Base-by-base conservation (phyloP, 2,113 vertebrate species). In the Sinosuthora webbiana region DNA sequence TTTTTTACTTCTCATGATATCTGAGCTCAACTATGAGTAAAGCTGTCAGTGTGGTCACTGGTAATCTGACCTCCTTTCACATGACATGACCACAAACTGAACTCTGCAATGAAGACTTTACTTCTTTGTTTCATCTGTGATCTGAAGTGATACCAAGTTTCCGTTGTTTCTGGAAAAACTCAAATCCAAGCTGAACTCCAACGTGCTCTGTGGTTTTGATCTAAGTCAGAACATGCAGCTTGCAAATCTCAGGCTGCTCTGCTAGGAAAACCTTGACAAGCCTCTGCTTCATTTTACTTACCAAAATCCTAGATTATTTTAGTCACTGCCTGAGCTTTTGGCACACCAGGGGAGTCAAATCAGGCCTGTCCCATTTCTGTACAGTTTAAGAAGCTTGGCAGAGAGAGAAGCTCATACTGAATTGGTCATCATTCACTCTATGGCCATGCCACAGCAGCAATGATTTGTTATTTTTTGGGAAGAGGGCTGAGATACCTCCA, bases 81-180 rank as follows among this genome's bases (percentile, higher is more conserved):
- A 39, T 94, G 96, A 95, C 18, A 2, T 92, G 96, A 95, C 95
- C 98, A 95, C 91, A 95, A 56, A 31, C 93, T 97, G 95, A 98
- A 96, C 95, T 59, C 87, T 42, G 77, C 79, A 71, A 39, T 55
- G 84, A 90, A 95, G 95, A 86, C 42, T 90, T 97, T 83, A 77
- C 89, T 90, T 83, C 83, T 96, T 65, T 77, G 41, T 87, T 96
- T 87, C 71, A 81, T 94, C 85, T 74, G 96, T 91, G 74, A 96
- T 97, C 88, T 95, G 88, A 95, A 94, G 81, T 68, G 90, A 84
- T 97, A 97, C 28, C 88, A 92, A 84, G 55, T 97, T 97, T 97
- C 97, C 8, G 9, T 94, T 95, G 93, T 97, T 97, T 96, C 97
- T 97, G 96, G 97, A 96, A 89, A 96, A 95, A 77, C 88, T 96